phyloP scores from a whole-genome alignment of 2,888 invertebrate species.

The Erynnis tages region DNA sequence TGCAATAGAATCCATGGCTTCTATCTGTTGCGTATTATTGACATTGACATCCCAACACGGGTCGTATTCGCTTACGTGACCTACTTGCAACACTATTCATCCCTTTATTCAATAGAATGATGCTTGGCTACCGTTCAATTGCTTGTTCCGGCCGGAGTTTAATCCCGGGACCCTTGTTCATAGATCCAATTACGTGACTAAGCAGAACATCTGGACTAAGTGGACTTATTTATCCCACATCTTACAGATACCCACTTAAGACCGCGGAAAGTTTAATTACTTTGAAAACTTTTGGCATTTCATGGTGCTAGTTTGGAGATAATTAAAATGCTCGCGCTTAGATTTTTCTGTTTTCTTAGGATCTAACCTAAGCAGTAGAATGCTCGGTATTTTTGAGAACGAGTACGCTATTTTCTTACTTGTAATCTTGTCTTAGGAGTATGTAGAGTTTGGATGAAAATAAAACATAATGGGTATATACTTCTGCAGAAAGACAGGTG shows the following conservation, averaged over 20 bases:
- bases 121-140: constrained; percentile 11
- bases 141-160: constrained; percentile 1
- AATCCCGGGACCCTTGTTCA: neutral
- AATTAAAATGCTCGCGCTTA: too few species aligned
- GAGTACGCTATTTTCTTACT: too few species aligned
- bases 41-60: neutral
- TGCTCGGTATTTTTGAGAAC: too few species aligned
- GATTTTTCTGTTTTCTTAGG: too few species aligned
- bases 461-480: neutral
- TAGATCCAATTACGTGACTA: constrained; percentile 10
- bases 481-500: neutral
- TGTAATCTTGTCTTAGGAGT: too few species aligned
- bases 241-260: too few species aligned
- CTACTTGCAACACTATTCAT: neutral
- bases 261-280: too few species aligned
- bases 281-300: too few species aligned
- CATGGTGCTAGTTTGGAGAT: too few species aligned
- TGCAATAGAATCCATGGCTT: too few species aligned
- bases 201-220: neutral
- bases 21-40: too few species aligned
- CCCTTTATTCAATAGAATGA: neutral
- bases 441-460: neutral
- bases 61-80: neutral
- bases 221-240: neutral
- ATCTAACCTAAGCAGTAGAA: too few species aligned